Percentiles rank a stretch among this genome's conserved stretches.
Conservation (phyloP, 1,140 invertebrate species). For the Pinna nobilis region DNA sequence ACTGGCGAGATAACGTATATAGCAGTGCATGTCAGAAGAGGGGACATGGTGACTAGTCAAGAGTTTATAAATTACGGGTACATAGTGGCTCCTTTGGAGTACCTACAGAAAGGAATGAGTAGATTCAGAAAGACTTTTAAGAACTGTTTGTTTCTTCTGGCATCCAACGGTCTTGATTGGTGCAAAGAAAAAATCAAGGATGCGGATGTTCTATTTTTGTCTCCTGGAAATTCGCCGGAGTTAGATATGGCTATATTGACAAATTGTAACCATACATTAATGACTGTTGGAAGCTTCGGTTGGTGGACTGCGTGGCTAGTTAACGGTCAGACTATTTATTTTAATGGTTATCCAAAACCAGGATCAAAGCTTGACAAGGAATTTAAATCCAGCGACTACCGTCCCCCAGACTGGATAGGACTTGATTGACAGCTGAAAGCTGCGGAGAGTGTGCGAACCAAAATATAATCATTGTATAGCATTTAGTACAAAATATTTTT, state of each 20-base stretch:
- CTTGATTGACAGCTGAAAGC: neutral
- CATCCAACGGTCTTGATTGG: conserved; percentile 57
- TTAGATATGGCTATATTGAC: conserved; percentile 65
- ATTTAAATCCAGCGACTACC: conserved; percentile 32
- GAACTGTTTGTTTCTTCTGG: conserved; percentile 51
- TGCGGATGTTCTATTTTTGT: conserved; percentile 40
- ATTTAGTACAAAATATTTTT: neutral
- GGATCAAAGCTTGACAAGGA: conserved; percentile 27
- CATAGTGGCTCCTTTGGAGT: conserved; percentile 29
- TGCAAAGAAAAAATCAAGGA: conserved; percentile 28
- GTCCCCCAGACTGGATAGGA: conserved; percentile 35
- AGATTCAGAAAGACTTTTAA: conserved; percentile 43
- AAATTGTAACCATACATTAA: conserved; percentile 55
- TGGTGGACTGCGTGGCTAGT: conserved; percentile 62
- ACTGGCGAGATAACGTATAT: conserved; percentile 24
- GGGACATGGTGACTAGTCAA: conserved; percentile 43
- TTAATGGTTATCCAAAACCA: conserved; percentile 43
- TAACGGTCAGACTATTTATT: conserved; percentile 58
- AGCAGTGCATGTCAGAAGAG: conserved; percentile 53
- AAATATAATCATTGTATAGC: neutral
- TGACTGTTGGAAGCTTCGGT: conserved; percentile 57
- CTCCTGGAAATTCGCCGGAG: conserved; percentile 25
- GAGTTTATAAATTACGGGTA: conserved; percentile 45
- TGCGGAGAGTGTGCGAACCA: neutral
- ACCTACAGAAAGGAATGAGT: conserved; percentile 45